These are phyloP conservation scores for Ctenosaura bakeri DNA, from an alignment of 2,797 vertebrate genomes.

Conservation along the genomic window DNA sequence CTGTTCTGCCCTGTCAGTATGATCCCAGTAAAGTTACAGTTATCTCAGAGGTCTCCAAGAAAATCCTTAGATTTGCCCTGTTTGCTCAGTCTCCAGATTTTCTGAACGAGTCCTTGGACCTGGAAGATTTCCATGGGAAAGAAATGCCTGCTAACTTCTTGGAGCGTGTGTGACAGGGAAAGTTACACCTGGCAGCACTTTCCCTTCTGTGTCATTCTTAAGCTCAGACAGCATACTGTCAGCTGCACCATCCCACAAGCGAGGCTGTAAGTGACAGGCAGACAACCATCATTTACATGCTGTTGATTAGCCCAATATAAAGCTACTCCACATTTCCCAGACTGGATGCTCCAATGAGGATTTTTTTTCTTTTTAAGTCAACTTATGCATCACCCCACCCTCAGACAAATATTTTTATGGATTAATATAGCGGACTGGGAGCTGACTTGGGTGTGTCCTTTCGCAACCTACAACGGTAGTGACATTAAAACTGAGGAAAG, in stretches of 20 bases:
- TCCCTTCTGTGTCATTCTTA: not conserved
- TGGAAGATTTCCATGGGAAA: not conserved
- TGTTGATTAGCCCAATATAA: not conserved
- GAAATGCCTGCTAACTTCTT: not conserved
- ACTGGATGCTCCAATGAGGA: not conserved
- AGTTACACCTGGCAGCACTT: not conserved
- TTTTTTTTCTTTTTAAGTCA: no score
- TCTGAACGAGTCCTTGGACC: not conserved
- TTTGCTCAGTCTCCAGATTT: not conserved
- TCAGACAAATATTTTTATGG: not conserved
- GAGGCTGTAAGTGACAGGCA: not conserved
- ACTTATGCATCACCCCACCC: not conserved
- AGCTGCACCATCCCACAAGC: not conserved
- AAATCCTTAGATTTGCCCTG: not conserved
- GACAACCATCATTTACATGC: no score
- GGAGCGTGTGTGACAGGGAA: no score
- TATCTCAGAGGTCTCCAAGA: not conserved
- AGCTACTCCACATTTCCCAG: not conserved
- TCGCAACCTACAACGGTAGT: not conserved
- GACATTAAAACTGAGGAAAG: not conserved
- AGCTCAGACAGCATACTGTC: not conserved
- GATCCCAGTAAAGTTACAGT: not conserved
- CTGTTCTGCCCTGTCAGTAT: not conserved
- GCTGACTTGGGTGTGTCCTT: not conserved
- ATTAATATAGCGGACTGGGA: not conserved